Base-by-base conservation (phyloP, 2,113 vertebrate species). In the Pomatorhinus ruficollis region DNA sequence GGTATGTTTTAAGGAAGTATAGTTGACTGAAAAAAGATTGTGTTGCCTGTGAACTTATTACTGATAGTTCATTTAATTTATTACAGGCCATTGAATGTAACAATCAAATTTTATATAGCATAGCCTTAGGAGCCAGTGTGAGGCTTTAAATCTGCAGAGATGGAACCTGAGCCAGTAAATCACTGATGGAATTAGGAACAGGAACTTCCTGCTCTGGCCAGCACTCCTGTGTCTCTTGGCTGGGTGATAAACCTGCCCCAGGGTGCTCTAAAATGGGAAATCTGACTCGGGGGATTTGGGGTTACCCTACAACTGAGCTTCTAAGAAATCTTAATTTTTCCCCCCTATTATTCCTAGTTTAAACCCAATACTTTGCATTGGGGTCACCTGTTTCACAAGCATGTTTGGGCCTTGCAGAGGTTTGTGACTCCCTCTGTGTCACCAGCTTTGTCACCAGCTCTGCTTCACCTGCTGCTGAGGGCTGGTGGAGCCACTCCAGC, bases 61-160 rank as follows among this genome's bases (percentile, higher is more conserved):
- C 77, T 90, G 86, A 75, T 86, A 94, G 80, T 89, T 93, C 90
- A 89, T 92, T 95, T 84, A 89, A 93, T 96, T 95, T 95, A 90
- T 88, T 86, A 35, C 66, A 72, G 65, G 80, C 24, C 23, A 0
- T 82, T 90, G 83, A 74, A 91, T 81, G 90, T 83, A 88, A 56
- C 64, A 63, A 71, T 90, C 31, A 78, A 60, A 89, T 92, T 96
- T 93, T 93, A 78, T 91, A 86, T 57, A 72, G 69, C 72, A 53
- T n/a, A 83, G 80, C 72, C 60, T 63, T 66, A 88, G 86, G 77
- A 96, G 68, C 83, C 45, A 69, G 64, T 68, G 81, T 75, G 86
- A 84, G 49, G 72, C 83, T 93, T 87, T 84, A 93, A 90, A 93
- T 83, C 89, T 75, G 7, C 33, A 49, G 31, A 77, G 90, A 69